These are phyloP conservation scores for Pimephales promelas DNA, from an alignment of 2,113 vertebrate species.

Conservation along the genomic window DNA sequence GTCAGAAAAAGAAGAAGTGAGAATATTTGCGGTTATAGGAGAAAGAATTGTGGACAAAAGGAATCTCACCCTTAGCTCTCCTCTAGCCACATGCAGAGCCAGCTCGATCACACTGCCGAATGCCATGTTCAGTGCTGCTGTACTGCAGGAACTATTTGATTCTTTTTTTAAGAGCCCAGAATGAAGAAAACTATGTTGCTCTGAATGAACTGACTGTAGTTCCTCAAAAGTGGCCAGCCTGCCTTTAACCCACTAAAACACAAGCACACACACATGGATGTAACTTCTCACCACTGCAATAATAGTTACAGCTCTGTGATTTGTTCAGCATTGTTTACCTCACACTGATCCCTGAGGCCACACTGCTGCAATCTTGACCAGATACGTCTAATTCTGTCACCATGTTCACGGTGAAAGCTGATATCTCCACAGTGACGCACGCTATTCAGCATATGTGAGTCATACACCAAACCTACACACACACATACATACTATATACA, in stretches of 20 bases:
- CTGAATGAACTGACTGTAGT: constrained; percentile 85
- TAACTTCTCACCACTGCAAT: constrained; percentile 3
- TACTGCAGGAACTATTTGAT: constrained; percentile 80
- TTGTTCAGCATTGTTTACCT: constrained; percentile 72
- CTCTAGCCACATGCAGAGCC: constrained; percentile 87
- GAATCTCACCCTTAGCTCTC: constrained; percentile 85
- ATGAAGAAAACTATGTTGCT: constrained; percentile 79
- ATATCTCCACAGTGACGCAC: constrained; percentile 90
- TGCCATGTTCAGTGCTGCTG: constrained; percentile 67
- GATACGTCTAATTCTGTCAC: constrained; percentile 88
- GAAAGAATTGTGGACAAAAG: not conserved
- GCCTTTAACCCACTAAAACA: constrained; percentile 80
- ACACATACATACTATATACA: too few relatives aligned
- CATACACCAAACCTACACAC: constrained; percentile 86
- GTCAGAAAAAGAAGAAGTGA: constrained; percentile 8
- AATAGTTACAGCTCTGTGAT: not conserved
- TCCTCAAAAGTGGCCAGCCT: constrained; percentile 88
- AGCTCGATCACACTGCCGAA: constrained; percentile 88
- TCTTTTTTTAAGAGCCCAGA: not conserved
- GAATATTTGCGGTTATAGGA: not conserved
- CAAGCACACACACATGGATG: not conserved
- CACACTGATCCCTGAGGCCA: constrained; percentile 84
- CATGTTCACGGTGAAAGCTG: constrained; percentile 86
- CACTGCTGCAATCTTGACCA: constrained; percentile 89
- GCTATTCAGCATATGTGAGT: constrained; percentile 90